Evolutionary conservation across 1,140 invertebrate species (phyloP).

Genomic region (Cyphomyrmex costatus): DNA sequence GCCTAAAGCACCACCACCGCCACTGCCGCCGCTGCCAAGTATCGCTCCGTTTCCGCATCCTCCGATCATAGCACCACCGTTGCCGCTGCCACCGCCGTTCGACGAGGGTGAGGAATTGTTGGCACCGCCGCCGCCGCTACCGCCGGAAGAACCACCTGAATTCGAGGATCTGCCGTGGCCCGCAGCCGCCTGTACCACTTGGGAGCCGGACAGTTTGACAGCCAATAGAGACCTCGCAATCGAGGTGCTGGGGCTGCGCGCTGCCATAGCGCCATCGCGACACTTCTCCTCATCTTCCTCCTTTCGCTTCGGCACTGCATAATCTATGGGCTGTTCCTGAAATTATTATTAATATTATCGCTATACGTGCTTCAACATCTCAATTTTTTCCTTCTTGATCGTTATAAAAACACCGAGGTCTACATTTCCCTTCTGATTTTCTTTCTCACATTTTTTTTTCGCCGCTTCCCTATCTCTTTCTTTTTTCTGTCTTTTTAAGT

Average conservation of each 20-base stretch:
- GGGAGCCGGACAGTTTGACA: constrained; percentile 82
- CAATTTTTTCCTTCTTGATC: not conserved
- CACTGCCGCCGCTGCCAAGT: constrained; percentile 85
- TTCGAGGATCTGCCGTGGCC: constrained; percentile 90
- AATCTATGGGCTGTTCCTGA: constrained; percentile 95
- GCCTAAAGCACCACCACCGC: constrained; percentile 88
- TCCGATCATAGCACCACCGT: constrained; percentile 4
- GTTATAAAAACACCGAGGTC: not conserved
- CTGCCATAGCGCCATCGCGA: constrained; percentile 88
- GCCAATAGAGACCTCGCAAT: constrained; percentile 84
- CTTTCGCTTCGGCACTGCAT: constrained; percentile 92
- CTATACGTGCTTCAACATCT: not conserved
- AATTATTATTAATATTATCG: not conserved
- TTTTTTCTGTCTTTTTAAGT: not conserved
- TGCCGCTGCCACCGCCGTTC: constrained; percentile 67
- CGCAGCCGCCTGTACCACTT: constrained; percentile 89
- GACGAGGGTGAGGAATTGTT: constrained; percentile 57
- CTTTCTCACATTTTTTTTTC: not conserved
- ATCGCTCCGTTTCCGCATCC: constrained; percentile 83
- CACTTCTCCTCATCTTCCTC: constrained; percentile 90
- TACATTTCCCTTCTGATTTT: not conserved
- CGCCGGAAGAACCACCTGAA: constrained; percentile 83
- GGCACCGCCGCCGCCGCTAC: constrained; percentile 70
- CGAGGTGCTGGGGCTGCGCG: constrained; percentile 86
- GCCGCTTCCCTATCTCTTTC: not conserved